phyloP scores from a whole-genome alignment of 92 coral and sea anemone species.

The Metridium senile region DNA sequence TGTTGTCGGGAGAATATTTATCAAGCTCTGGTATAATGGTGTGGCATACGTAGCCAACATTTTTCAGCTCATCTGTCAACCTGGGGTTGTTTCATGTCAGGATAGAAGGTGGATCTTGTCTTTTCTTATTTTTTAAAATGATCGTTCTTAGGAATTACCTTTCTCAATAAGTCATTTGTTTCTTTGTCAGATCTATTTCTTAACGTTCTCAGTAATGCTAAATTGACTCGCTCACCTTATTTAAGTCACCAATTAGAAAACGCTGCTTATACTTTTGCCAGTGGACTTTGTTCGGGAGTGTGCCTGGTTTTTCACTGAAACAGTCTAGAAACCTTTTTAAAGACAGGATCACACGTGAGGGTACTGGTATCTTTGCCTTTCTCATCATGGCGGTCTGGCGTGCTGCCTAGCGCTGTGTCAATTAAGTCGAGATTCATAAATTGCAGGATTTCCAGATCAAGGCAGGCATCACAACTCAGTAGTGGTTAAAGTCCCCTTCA shows the following conservation, averaged over 20 bases:
- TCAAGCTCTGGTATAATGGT: slow-evolving; percentile 72
- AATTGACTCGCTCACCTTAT: slow-evolving; percentile 42
- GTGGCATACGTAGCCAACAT: slow-evolving; percentile 42
- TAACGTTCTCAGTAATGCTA: slow-evolving; percentile 52
- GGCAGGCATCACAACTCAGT: slow-evolving; percentile 63
- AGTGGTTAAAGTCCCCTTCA: slow-evolving; percentile 54
- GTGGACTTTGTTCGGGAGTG: slow-evolving; percentile 38
- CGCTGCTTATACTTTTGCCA: too few species aligned
- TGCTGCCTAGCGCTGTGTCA: slow-evolving; percentile 7
- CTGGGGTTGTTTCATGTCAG: slow-evolving; percentile 39
- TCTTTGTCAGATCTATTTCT: slow-evolving; percentile 45
- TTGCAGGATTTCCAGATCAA: slow-evolving; percentile 64
- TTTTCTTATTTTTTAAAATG: slow-evolving; percentile 72
- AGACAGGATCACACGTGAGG: slow-evolving; percentile 29
- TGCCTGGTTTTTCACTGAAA: slow-evolving; percentile 49
- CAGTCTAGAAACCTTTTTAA: slow-evolving; percentile 12
- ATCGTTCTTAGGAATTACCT: slow-evolving; percentile 60
- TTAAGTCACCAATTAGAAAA: too few species aligned
- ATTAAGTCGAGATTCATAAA: slow-evolving; percentile 58
- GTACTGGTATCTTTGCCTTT: neutral
- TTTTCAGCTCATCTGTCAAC: slow-evolving; percentile 44
- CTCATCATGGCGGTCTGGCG: too few species aligned
- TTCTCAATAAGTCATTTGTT: slow-evolving; percentile 48
- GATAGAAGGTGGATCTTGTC: slow-evolving; percentile 73
- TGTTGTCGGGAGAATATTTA: slow-evolving; percentile 60